Evolutionary conservation across 2,797 vertebrate species (phyloP).

Genomic region (Coluber constrictor): DNA sequence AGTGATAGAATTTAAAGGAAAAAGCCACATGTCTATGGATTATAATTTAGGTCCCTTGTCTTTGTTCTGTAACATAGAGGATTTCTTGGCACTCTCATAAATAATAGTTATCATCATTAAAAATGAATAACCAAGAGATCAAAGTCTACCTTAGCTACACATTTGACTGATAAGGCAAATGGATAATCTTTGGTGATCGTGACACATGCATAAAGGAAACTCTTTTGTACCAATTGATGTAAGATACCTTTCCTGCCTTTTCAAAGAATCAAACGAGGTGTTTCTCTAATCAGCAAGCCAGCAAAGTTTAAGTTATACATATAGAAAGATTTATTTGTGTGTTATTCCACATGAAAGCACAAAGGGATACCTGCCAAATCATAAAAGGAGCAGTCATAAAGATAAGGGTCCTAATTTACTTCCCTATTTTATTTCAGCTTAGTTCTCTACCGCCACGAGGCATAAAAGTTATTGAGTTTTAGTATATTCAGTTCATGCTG

Average conservation of each 20-base stretch:
- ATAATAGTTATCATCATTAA: constrained; percentile 45
- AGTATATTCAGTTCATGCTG: constrained; percentile 67
- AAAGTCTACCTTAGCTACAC: constrained; percentile 33
- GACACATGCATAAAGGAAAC: constrained; percentile 39
- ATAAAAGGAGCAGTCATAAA: constrained; percentile 53
- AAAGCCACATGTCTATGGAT: not conserved
- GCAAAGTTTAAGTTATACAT: constrained; percentile 32
- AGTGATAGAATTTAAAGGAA: not conserved
- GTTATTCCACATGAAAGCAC: constrained; percentile 27
- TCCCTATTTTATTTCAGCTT: constrained; percentile 64
- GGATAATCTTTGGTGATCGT: constrained; percentile 44
- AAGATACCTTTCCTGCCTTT: constrained; percentile 39
- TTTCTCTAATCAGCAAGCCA: constrained; percentile 21
- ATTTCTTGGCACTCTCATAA: constrained; percentile 10
- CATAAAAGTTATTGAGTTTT: constrained; percentile 68
- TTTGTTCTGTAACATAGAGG: constrained; percentile 12
- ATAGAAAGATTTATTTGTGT: constrained; percentile 52
- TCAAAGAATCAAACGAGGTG: constrained; percentile 42
- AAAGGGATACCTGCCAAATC: constrained; percentile 42
- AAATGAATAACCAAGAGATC: constrained; percentile 37
- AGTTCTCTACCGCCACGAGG: constrained; percentile 61
- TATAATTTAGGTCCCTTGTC: not conserved
- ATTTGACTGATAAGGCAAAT: constrained; percentile 54
- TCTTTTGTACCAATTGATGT: constrained; percentile 41
- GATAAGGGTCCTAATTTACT: constrained; percentile 64